Base-by-base conservation (phyloP, 1,140 invertebrate genomes). In the Ceratina japonica region DNA sequence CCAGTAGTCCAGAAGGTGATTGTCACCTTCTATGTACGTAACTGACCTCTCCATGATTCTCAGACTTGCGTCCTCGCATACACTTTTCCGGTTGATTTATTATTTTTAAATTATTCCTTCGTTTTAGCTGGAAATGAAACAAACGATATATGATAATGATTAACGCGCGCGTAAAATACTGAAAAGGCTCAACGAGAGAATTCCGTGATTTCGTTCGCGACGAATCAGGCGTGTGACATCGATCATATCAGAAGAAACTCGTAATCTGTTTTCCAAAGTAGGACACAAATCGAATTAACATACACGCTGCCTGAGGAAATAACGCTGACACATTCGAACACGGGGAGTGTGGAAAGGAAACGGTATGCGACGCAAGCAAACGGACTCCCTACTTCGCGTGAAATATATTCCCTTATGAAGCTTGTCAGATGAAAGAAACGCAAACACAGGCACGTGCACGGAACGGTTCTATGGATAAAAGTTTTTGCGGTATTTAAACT, bases 1-100 rank as follows among this genome's bases (percentile, higher is more conserved):
- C 93, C 93, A 93, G 79, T 93, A 94, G 54, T 94, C 93, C 24
- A 92, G 88, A 54, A 93, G 88, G 87, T 93, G 92, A n/a, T 90
- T 81, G 69, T 88, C 86, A 82, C 88, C 89, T 75, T 90, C 86
- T 27, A 77, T 76, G 71, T 89, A 92, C 24, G 87, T 79, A 85
- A 77, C 22, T 90, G 89, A 51, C 74, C 71, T 88, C 13, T 92
- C 91, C 92, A 92, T 93, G n/a, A 80, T 90, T 73, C 71, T 12
- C 15, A 20, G 3, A n/a, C 3, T 68, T 75, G 54, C n/a, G 37
- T 10, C 37, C 0, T 16, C 51, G 16, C 49, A 16, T 68, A 20
- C 0, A 15, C 8, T 31, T 15, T 20, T 22, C 8, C n/a, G 15
- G 12, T 31, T 20, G 15, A 1, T 12, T 18, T n/a, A 13, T 49